Evolutionary conservation across 2,113 vertebrate genomes (phyloP).

Genomic region (Salminus brasiliensis): DNA sequence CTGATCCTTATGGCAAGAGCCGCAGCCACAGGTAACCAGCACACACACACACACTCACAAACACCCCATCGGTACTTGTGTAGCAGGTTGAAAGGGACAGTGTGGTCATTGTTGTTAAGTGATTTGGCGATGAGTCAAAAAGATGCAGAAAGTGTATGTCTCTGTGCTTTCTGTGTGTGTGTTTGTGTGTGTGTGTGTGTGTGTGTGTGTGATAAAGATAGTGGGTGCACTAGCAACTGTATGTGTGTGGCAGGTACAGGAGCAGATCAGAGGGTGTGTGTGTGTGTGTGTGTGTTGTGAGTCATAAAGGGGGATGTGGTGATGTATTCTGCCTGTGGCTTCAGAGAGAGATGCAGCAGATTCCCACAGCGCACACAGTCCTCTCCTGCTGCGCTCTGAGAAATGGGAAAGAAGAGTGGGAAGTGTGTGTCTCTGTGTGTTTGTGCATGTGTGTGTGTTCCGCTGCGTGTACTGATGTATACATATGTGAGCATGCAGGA

Average conservation of each 20-base stretch:
- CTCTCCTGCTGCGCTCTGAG: conserved; percentile 37
- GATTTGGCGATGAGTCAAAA: background rate
- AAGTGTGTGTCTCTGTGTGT: conserved; percentile 23
- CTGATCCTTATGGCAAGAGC: conserved; percentile 61
- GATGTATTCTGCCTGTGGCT: conserved; percentile 46
- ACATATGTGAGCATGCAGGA: conserved; percentile 2
- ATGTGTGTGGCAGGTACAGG: conserved; percentile 33
- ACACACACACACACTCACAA: background rate
- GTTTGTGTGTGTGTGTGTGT: background rate
- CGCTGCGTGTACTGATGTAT: background rate
- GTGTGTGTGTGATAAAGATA: background rate
- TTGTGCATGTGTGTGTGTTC: background rate
- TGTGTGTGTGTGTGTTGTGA: conserved; percentile 47
- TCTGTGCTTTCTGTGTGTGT: conserved; percentile 7
- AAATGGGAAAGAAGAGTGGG: conserved; percentile 18
- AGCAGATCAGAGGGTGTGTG: conserved; percentile 45
- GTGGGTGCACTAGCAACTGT: background rate
- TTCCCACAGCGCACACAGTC: conserved; percentile 29
- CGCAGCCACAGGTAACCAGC: conserved; percentile 59
- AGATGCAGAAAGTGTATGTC: conserved; percentile 28
- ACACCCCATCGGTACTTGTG: background rate
- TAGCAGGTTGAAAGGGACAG: background rate
- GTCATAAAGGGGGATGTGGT: conserved; percentile 56
- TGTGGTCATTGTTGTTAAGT: conserved; percentile 16
- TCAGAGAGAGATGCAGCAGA: conserved; percentile 38